Conservation (phyloP, 2,797 vertebrate genomes). For the Mormyrus hasselquistii region DNA sequence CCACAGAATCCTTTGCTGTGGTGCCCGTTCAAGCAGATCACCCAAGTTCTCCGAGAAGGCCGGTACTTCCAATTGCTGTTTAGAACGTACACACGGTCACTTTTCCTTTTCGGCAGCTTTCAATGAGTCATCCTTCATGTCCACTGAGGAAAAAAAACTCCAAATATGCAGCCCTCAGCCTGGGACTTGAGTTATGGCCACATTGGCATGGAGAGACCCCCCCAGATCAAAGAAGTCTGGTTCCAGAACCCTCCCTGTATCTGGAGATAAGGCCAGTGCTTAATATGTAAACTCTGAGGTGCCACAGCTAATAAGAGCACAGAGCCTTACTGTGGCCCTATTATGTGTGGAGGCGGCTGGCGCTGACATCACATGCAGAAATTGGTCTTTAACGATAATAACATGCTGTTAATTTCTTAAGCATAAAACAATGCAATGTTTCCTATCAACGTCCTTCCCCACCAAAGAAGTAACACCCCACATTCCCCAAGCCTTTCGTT, state of each 20-base stretch:
- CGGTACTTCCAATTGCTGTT: neutral
- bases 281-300: neutral
- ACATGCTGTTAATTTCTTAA: neutral
- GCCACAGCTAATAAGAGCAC: neutral
- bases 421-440: neutral
- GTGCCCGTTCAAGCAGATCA: neutral
- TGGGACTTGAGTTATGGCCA: neutral
- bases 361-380: neutral
- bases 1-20: too few species aligned
- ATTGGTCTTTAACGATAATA: neutral
- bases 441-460: neutral
- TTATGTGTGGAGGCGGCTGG: neutral
- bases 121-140: neutral
- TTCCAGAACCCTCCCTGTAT: neutral
- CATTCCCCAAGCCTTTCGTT: neutral
- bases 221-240: neutral
- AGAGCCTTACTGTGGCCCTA: neutral
- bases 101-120: neutral
- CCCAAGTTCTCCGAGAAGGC: neutral
- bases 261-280: neutral
- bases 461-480: neutral
- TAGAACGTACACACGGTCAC: neutral
- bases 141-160: neutral
- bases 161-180: neutral
- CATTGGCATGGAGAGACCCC: neutral